Conservation (phyloP, 2,888 invertebrate species). For the Sialis lutaria region DNA sequence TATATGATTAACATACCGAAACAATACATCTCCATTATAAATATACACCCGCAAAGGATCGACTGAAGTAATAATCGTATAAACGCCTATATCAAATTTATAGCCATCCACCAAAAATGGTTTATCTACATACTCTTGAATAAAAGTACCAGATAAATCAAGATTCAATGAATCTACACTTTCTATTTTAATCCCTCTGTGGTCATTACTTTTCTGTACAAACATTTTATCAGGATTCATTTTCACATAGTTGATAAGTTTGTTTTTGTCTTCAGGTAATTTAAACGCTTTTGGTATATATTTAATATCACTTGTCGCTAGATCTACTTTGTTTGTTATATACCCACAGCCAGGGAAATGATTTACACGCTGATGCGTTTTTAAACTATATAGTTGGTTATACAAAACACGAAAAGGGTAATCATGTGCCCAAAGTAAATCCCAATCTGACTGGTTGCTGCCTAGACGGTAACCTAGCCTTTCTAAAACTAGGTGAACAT, state of each 20-base stretch:
- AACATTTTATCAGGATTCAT: conserved; percentile 55
- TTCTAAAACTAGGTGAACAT: conserved; percentile 64
- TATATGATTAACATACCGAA: conserved; percentile 38
- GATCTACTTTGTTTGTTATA: conserved; percentile 80
- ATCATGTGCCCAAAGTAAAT: conserved; percentile 85
- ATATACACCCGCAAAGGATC: conserved; percentile 79
- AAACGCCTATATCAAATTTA: conserved; percentile 95
- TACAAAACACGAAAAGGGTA: conserved; percentile 61
- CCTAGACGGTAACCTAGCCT: conserved; percentile 53
- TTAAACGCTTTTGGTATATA: conserved; percentile 80
- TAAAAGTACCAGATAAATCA: conserved; percentile 53
- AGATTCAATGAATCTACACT: conserved; percentile 54
- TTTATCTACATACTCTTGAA: conserved; percentile 79
- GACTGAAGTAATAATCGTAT: conserved; percentile 78
- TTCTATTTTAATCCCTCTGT: conserved; percentile 69
- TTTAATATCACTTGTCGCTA: conserved; percentile 61
- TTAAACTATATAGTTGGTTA: conserved; percentile 35
- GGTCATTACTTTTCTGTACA: conserved; percentile 84
- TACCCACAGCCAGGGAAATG: conserved; percentile 90
- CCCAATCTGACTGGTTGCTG: conserved; percentile 47
- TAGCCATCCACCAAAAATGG: conserved; percentile 83
- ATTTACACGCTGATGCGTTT: conserved; percentile 66
- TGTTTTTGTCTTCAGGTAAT: conserved; percentile 55
- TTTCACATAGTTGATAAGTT: conserved; percentile 48
- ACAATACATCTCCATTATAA: conserved; percentile 75